phyloP scores from a whole-genome alignment of 1,140 invertebrate species.

The Planococcus citri region DNA sequence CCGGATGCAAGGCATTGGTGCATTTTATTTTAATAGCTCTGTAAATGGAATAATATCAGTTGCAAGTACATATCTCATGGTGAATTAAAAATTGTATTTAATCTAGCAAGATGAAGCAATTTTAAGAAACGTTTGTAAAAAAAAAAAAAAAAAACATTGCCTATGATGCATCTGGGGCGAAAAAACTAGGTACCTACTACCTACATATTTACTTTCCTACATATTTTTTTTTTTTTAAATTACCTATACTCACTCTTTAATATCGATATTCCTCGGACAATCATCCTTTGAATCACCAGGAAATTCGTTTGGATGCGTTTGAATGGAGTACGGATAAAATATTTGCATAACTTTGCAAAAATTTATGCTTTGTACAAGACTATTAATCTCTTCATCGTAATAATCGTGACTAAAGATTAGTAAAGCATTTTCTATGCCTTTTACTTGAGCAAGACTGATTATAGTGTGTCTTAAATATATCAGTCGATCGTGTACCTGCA shows the following conservation, averaged over 20 bases:
- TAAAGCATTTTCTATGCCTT: constrained; percentile 73
- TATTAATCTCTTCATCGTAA: constrained; percentile 84
- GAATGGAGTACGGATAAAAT: constrained; percentile 92
- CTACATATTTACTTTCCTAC: too few species aligned
- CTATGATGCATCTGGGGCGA: too few species aligned
- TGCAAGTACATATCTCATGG: too few species aligned
- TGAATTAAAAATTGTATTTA: too few species aligned
- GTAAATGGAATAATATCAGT: too few species aligned
- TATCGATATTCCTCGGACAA: constrained; percentile 81
- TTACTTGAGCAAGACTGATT: constrained; percentile 75
- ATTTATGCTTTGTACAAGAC: constrained; percentile 60
- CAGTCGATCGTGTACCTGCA: constrained; percentile 81
- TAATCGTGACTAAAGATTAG: constrained; percentile 93
- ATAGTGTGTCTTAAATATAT: constrained; percentile 86
- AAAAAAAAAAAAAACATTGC: too few species aligned
- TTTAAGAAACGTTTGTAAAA: too few species aligned
- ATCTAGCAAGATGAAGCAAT: too few species aligned
- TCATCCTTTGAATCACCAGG: constrained; percentile 88
- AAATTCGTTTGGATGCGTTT: constrained; percentile 80
- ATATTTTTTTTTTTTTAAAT: too few species aligned
- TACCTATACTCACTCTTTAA: constrained; percentile 76
- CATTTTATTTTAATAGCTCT: constrained; percentile 75
- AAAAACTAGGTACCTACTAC: too few species aligned
- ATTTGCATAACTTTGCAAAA: constrained; percentile 76
- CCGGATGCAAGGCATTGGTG: constrained; percentile 80